Base-by-base conservation (phyloP, 1,140 invertebrate genomes). In the Diorhabda sublineata region DNA sequence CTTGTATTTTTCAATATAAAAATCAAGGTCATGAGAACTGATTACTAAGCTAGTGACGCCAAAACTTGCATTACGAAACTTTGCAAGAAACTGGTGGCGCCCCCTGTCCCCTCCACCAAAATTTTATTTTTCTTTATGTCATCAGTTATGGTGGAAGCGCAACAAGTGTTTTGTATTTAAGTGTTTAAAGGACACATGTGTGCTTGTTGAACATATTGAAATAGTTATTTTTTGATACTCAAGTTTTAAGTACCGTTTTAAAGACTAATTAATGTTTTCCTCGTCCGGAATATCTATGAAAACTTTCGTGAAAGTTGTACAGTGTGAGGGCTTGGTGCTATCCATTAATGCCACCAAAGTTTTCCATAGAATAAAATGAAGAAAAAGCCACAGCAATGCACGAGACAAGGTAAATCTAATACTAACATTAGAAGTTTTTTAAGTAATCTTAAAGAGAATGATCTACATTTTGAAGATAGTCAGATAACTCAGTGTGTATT, bases 91-190 rank as follows among this genome's bases (percentile, higher is more conserved):
- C 47, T 52, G 47, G 47, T 52, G 47, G 47, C 47, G 47, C 47
- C 47, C 47, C 47, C 47, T 52, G 47, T 60, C 11, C 26, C 58
- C 58, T 60, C 58, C 58, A 60, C 58, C 58, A 60, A 42, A 60
- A 60, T 60, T 42, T 60, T 42, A 60, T 60, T 26, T 60, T 60
- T 11, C 58, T 42, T 60, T 68, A 44, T 69, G 68, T 69, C 68
- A 69, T 64, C 42, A 69, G 68, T 64, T 63, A 66, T 67, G 64
- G 69, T 66, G 69, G 64, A 70, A 70, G 65, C 69, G 69, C 69
- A 70, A 70, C 69, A 70, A 70, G 69, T 70, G 64, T 66, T 70
- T 69, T 70, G 45, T 26, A 45, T 70, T 70, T 66, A 45, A 52
- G 61, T 6, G 44, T 63, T 68, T 58, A 62, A 68, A 68, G 62